These are phyloP conservation scores for Cheilosia scutellata DNA, from an alignment of 2,888 invertebrate species.

Conservation along the genomic window DNA sequence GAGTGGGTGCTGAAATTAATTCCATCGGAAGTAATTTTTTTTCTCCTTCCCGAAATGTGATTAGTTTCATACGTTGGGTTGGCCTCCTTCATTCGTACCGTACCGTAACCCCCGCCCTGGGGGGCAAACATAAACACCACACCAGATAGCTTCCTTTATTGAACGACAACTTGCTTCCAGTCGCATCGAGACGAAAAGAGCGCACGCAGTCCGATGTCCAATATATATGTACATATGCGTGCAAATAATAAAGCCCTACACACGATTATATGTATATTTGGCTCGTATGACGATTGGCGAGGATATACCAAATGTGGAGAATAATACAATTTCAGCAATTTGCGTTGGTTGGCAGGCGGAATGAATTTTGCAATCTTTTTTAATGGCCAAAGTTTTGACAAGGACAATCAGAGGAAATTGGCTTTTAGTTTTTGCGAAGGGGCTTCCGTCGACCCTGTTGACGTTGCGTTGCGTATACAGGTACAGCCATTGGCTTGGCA, in stretches of 20 bases:
- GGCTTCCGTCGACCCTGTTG: constrained; percentile 75
- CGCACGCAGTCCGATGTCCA: constrained; percentile 12
- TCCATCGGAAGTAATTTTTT: constrained; percentile 79
- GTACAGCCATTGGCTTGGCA: no score
- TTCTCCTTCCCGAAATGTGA: constrained; percentile 68
- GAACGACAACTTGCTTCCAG: constrained; percentile 58
- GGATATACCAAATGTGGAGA: constrained; percentile 57
- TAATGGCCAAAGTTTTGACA: constrained; percentile 76
- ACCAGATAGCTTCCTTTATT: constrained; percentile 42
- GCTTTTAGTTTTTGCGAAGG: constrained; percentile 73
- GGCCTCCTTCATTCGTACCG: constrained; percentile 54
- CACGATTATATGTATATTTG: constrained; percentile 19
- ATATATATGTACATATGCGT: constrained; percentile 47
- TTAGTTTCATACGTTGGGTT: constrained; percentile 67
- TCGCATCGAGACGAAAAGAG: constrained; percentile 16
- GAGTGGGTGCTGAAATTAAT: constrained; percentile 80
- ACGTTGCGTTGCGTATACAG: constrained; percentile 24
- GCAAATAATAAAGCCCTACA: constrained; percentile 64
- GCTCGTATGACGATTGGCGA: constrained; percentile 66
- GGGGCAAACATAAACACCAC: constrained; percentile 20
- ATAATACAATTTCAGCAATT: constrained; percentile 72
- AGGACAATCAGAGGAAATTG: constrained; percentile 76
- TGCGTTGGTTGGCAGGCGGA: constrained; percentile 74
- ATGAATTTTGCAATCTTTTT: constrained; percentile 76
- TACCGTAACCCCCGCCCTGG: constrained; percentile 53